A percentile compares a stretch with the other conserved stretches of the same genome.
Evolutionary conservation across 1,140 invertebrate genomes (phyloP).

Genomic region (Druon quercuslanigerum): DNA sequence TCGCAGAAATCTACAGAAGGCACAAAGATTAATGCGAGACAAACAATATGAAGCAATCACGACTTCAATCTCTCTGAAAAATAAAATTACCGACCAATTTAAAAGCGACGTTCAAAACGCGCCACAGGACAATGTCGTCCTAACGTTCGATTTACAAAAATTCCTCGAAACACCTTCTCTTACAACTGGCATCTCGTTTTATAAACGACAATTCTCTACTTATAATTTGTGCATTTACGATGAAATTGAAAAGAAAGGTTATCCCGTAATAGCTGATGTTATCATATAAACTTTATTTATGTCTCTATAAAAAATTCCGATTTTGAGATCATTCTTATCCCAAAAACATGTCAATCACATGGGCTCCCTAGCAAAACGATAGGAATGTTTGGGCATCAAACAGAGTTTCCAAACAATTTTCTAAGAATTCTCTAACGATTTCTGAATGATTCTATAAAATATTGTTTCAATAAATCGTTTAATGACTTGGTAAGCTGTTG

Average conservation of each 20-base stretch:
- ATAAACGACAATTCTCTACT: slow-evolving; percentile 39
- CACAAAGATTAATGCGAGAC: slow-evolving; percentile 32
- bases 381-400: no score
- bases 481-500: no score
- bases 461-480: no score
- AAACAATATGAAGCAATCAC: slow-evolving; percentile 19
- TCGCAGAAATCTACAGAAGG: slow-evolving; percentile 32
- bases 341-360: no score
- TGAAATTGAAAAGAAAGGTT: slow-evolving; percentile 34
- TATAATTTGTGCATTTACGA: slow-evolving; percentile 41
- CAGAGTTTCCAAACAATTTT: no score
- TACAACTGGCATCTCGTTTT: slow-evolving; percentile 31
- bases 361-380: no score
- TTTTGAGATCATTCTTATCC: no score
- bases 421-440: no score
- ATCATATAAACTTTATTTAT: no score
- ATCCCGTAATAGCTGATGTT: no score
- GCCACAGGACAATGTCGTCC: slow-evolving; percentile 22
- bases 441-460: no score
- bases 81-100: slow-evolving; percentile 31
- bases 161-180: slow-evolving; percentile 35
- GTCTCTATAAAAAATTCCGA: no score
- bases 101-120: slow-evolving; percentile 29
- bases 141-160: slow-evolving; percentile 41
- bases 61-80: slow-evolving; percentile 35